Conservation (phyloP, 2,888 invertebrate genomes). For the Parasteatoda lunata region DNA sequence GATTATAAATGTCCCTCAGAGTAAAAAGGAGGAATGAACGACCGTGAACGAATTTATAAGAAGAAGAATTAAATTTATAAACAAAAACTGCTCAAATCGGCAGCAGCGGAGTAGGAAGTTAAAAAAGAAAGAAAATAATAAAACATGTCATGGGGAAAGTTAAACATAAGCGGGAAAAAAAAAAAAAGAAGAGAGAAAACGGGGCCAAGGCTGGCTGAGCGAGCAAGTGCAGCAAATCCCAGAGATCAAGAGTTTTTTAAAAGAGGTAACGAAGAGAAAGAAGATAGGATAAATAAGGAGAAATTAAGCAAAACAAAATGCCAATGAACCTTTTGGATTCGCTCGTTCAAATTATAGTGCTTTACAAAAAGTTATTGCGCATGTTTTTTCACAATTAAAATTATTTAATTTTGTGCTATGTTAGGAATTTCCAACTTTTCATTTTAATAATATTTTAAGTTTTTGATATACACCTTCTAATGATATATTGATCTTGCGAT, state of each 20-base stretch:
- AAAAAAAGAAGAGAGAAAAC: conserved; percentile 25
- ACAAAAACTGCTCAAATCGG: conserved; percentile 8
- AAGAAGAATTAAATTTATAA: conserved; percentile 9
- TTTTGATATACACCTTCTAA: no score
- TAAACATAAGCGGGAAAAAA: conserved; percentile 52
- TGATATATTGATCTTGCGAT: no score
- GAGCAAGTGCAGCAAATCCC: conserved; percentile 50
- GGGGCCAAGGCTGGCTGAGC: conserved; percentile 63
- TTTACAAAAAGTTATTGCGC: no score
- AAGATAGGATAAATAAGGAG: conserved; percentile 51
- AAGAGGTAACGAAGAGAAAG: conserved; percentile 40
- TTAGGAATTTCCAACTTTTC: no score
- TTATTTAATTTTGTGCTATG: no score
- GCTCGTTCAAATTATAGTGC: no score
- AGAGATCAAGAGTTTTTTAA: conserved; percentile 36
- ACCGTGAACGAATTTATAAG: conserved; percentile 56
- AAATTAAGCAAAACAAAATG: conserved; percentile 17
- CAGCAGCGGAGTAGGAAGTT: conserved; percentile 2
- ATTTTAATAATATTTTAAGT: no score
- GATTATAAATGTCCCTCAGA: conserved; percentile 31
- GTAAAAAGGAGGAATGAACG: conserved; percentile 57
- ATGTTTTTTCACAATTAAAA: no score
- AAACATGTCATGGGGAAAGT: conserved; percentile 65
- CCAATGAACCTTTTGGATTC: conserved; percentile 52
- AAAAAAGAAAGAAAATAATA: conserved; percentile 19